A percentile compares a stretch with the other conserved stretches of the same genome.
Evolutionary conservation across 2,113 vertebrate genomes (phyloP).

Genomic region (Solenodon paradoxus): DNA sequence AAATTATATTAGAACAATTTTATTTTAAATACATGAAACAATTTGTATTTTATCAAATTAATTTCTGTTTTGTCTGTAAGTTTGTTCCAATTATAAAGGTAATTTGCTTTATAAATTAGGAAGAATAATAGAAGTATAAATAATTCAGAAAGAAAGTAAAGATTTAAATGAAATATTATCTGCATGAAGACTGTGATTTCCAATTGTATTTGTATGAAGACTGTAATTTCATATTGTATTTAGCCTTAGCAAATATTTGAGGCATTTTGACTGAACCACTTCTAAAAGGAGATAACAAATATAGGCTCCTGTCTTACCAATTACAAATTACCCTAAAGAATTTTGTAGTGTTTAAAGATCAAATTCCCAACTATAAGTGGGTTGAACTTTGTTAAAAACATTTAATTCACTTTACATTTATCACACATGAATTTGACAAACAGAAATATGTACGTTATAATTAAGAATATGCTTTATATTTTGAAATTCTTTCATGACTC

Average conservation of each 20-base stretch:
- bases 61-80: background rate
- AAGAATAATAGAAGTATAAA: background rate
- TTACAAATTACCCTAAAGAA: background rate
- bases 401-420: constrained; percentile 17
- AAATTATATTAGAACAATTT: background rate
- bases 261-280: background rate
- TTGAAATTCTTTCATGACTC: background rate
- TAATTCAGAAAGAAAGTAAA: constrained; percentile 22
- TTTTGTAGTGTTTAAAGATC: constrained; percentile 29
- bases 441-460: background rate
- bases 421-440: constrained; percentile 22
- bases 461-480: background rate
- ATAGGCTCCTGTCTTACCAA: background rate
- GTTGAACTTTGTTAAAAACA: constrained; percentile 25
- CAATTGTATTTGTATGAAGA: too few relatives aligned
- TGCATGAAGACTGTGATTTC: too few relatives aligned
- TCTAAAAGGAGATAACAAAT: background rate
- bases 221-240: background rate
- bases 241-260: background rate
- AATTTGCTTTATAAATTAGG: background rate
- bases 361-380: background rate
- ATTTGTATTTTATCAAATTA: constrained; percentile 18
- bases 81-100: background rate
- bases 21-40: background rate
- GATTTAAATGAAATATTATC: background rate